A percentile compares a stretch with the other conserved stretches of the same genome.
Conservation (phyloP, 2,888 invertebrate genomes). For the Phyllotreta cruciferae region DNA sequence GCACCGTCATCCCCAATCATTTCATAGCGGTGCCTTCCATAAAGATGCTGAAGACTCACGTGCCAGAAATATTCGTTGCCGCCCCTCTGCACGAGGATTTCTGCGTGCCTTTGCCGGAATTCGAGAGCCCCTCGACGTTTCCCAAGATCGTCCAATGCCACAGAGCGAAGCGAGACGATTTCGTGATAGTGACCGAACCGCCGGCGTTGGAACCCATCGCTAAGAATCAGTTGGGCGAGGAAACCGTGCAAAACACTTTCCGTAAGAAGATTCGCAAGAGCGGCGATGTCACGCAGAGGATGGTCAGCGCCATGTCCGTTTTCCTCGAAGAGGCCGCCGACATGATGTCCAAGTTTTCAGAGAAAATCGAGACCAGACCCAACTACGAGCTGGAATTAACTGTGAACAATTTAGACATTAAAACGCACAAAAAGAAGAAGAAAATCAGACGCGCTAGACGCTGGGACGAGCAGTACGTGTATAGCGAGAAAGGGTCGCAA, state of each 20-base stretch:
- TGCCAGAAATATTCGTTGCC: conserved; percentile 46
- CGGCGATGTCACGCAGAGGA: conserved; percentile 46
- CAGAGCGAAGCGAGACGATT: conserved; percentile 36
- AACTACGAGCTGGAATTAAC: conserved; percentile 55
- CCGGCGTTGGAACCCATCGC: conserved; percentile 52
- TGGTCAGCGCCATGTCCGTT: conserved; percentile 57
- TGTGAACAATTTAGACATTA: conserved; percentile 46
- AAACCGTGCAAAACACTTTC: conserved; percentile 29
- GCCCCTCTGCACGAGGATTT: conserved; percentile 38
- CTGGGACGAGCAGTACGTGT: conserved; percentile 10
- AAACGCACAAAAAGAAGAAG: conserved; percentile 39
- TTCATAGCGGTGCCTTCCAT: conserved; percentile 37
- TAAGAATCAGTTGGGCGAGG: conserved; percentile 36
- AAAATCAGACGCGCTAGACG: conserved; percentile 20
- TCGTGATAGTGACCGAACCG: conserved; percentile 45
- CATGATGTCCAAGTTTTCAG: conserved; percentile 52
- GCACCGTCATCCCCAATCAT: conserved; percentile 30
- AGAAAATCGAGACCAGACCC: conserved; percentile 26
- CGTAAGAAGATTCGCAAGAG: conserved; percentile 50
- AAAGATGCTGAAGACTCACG: conserved; percentile 47
- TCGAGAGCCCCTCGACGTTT: conserved; percentile 37
- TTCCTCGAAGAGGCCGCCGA: conserved; percentile 59
- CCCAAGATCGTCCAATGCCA: conserved; percentile 32
- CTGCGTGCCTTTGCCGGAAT: conserved; percentile 43
- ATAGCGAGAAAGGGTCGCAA: conserved; percentile 41